phyloP scores from a whole-genome alignment of 2,797 vertebrate species.

The Spinus olivaceus region DNA sequence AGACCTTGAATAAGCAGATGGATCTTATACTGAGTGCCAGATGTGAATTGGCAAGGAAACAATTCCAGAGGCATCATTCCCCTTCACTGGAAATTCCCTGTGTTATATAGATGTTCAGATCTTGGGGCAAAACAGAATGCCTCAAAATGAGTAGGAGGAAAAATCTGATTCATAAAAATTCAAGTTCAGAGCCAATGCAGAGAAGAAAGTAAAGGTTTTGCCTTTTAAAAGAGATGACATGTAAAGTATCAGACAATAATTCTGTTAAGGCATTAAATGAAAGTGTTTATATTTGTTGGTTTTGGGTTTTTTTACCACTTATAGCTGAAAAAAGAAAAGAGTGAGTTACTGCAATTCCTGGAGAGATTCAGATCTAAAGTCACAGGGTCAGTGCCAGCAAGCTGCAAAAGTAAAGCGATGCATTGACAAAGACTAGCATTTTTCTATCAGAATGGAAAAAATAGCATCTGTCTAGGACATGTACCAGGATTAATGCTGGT shows the following conservation, averaged over 20 bases:
- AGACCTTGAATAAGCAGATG: not conserved
- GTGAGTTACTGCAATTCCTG: not conserved
- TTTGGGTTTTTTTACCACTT: not conserved
- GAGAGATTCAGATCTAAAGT: not conserved
- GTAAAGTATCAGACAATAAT: not conserved
- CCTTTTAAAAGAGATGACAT: not conserved
- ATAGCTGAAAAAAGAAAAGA: not conserved
- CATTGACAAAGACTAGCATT: not conserved
- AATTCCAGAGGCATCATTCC: not conserved
- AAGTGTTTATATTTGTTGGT: not conserved
- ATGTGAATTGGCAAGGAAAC: not conserved
- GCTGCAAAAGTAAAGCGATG: not conserved
- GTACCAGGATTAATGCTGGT: not conserved
- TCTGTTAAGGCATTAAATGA: not conserved
- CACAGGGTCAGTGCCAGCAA: not conserved
- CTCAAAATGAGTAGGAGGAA: not conserved
- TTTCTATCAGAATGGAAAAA: not conserved
- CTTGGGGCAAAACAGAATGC: not conserved
- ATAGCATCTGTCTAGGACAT: not conserved
- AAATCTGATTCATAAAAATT: not conserved
- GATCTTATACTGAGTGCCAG: not conserved
- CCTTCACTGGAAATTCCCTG: not conserved
- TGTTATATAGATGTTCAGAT: not conserved
- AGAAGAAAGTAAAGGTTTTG: not conserved
- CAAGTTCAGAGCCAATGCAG: not conserved